These are phyloP conservation scores for Empidonax traillii DNA, from an alignment of 2,113 vertebrate genomes.

Conservation along the genomic window DNA sequence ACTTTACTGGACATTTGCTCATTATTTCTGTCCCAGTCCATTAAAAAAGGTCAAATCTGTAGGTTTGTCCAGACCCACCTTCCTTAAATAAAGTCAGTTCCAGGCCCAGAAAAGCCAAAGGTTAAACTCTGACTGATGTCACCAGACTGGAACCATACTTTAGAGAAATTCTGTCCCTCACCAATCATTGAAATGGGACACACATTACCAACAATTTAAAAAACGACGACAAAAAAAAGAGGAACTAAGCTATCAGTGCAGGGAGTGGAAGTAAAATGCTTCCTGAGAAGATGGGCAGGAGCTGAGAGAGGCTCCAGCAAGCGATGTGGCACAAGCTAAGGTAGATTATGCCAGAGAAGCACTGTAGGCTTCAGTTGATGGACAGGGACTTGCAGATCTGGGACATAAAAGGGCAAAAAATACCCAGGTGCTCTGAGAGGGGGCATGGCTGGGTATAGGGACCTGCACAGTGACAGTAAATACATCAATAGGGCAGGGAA, in stretches of 20 bases:
- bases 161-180: not conserved
- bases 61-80: not conserved
- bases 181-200: not conserved
- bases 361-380: not conserved
- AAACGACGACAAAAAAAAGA: not conserved
- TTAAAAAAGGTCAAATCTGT: not conserved
- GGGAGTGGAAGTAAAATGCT: not conserved
- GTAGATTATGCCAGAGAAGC: not conserved
- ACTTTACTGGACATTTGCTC: not conserved
- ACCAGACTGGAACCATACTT: not conserved
- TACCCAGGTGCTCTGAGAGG: not conserved
- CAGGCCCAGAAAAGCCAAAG: not conserved
- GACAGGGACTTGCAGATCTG: not conserved
- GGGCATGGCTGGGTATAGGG: not conserved
- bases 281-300: not conserved
- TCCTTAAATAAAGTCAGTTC: not conserved
- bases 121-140: not conserved
- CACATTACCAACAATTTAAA: not conserved
- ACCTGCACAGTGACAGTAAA: not conserved
- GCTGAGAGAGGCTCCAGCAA: not conserved
- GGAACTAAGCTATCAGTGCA: not conserved
- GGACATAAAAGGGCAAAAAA: not conserved
- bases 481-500: not conserved
- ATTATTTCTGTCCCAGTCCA: not conserved
- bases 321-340: not conserved